Base-by-base conservation (phyloP, 2,113 vertebrate genomes). In the Hippocampus abdominalis region DNA sequence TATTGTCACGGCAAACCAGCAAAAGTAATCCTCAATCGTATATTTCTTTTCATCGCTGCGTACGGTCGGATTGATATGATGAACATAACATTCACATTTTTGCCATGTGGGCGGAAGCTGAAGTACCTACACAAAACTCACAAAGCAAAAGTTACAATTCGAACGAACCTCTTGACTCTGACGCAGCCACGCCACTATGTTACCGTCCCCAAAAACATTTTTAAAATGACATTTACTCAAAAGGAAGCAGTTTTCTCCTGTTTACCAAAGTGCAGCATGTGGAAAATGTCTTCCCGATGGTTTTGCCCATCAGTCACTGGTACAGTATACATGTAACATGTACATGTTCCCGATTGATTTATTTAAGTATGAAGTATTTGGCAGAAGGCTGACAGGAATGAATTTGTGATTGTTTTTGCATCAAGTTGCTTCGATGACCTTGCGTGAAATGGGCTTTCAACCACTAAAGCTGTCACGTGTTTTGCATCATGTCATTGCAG, bases 401-500 rank as follows among this genome's bases (percentile, higher is more conserved):
- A 2, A 63, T n/a, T 21, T 20, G 21, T 63, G 40, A 64, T 62
- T 62, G 59, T 39, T 18, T 39, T 62, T 62, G 59, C 32, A 16
- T 64, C 63, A 4, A 15, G 42, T 64, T 18, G 42, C 63, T 48
- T 46, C 16, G 1, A 8, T 64, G 63, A 46, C 63, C 63, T 64
- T 64, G 63, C 27, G 42, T 20, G 40, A 11, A 23, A 46, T 10
- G 63, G 7, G 63, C 23, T 64, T 27, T 25, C 46, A 64, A 64
- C 4, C 42, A 46, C 63, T 27, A 27, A 64, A 46, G 40, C 42
- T 64, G 40, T 25, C 42, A 27, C 20, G 63, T 27, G 63, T 25
- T 64, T 64, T 64, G 42, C 63, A 64, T 64, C 46, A 64, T 64
- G 63, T 27, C 40, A 46, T 13, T 18, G 42, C 23, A 27, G n/a